Evolutionary conservation across 2,113 vertebrate species (phyloP).

Genomic region (Tragulus kanchil): DNA sequence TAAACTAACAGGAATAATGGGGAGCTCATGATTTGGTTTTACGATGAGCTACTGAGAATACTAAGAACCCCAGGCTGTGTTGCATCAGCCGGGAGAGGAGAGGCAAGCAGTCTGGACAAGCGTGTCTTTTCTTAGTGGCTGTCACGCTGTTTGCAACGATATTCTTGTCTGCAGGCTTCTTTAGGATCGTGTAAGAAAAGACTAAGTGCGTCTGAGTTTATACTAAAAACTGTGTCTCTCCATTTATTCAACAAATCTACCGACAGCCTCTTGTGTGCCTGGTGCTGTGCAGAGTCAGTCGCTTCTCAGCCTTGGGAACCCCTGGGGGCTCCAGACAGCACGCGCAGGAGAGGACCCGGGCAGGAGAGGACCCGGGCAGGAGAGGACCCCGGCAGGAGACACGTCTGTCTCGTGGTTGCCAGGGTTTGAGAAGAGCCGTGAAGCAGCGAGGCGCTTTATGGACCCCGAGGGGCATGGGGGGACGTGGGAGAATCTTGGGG

Average conservation of each 20-base stretch:
- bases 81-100: neutral
- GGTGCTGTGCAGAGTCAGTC: neutral
- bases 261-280: neutral
- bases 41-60: neutral
- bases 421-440: neutral
- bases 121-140: neutral
- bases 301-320: neutral
- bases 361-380: neutral
- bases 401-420: neutral
- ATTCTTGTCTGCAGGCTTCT: neutral
- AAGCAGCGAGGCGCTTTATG: neutral
- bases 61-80: neutral
- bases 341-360: neutral
- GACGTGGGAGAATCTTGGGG: neutral
- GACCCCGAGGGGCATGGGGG: neutral
- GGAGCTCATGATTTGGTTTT: neutral
- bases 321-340: neutral
- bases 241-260: neutral
- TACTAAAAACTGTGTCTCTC: neutral
- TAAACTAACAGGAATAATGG: neutral
- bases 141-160: neutral
- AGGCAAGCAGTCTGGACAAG: neutral
- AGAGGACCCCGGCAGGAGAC: neutral
- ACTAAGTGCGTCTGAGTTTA: neutral
- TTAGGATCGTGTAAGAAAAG: neutral